Percentiles rank a stretch among this genome's conserved stretches.
These are phyloP conservation scores for Macroramphosus scolopax DNA, from an alignment of 2,797 vertebrate genomes.

Conservation along the genomic window DNA sequence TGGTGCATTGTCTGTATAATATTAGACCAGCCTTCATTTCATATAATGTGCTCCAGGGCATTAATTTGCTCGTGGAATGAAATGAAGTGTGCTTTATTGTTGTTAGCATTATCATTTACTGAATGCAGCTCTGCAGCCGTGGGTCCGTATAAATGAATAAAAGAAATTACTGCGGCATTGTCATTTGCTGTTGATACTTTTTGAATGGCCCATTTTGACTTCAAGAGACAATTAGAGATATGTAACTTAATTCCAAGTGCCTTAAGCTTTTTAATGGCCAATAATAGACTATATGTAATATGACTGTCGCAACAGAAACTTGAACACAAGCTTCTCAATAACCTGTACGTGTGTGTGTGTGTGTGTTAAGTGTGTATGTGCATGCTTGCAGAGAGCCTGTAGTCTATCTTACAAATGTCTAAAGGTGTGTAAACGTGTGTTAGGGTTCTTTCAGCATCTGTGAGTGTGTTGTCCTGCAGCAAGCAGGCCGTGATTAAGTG, in stretches of 20 bases:
- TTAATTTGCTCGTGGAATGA: conserved; percentile 50
- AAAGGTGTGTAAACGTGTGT: no score
- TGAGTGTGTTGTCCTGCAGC: no score
- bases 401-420: no score
- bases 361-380: no score
- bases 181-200: conserved; percentile 18
- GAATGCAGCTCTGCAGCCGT: conserved; percentile 37
- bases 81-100: conserved; percentile 55
- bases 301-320: background rate
- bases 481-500: no score
- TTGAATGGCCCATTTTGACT: conserved; percentile 22
- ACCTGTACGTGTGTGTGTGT: no score
- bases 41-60: conserved; percentile 47
- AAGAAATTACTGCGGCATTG: conserved; percentile 34
- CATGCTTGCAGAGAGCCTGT: no score
- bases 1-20: conserved; percentile 48
- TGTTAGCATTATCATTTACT: conserved; percentile 49
- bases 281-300: background rate
- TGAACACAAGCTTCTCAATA: background rate
- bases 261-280: conserved; percentile 4
- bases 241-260: conserved; percentile 23
- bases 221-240: conserved; percentile 25
- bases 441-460: no score
- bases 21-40: conserved; percentile 52
- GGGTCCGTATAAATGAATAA: conserved; percentile 43